These are phyloP conservation scores for Lucilia cuprina DNA, from an alignment of 1,140 invertebrate species.

Conservation along the genomic window DNA sequence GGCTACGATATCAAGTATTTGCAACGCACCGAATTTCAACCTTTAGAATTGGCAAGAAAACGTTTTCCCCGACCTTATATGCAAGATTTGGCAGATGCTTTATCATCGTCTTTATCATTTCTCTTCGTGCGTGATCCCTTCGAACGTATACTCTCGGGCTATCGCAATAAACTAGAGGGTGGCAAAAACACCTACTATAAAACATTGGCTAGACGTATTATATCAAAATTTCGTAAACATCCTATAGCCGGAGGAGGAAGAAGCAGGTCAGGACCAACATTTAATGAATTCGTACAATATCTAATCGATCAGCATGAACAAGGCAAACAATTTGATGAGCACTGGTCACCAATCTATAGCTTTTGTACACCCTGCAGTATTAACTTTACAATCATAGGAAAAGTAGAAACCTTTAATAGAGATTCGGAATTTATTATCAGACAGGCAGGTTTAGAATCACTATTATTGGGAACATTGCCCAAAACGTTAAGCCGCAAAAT, in stretches of 20 bases:
- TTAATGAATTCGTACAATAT: conserved; percentile 76
- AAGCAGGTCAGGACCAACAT: conserved; percentile 65
- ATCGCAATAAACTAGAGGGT: conserved; percentile 86
- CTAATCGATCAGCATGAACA: conserved; percentile 65
- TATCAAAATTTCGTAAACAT: conserved; percentile 65
- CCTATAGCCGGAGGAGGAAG: conserved; percentile 37
- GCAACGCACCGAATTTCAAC: conserved; percentile 66
- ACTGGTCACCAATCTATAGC: conserved; percentile 77
- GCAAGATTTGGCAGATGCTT: conserved; percentile 65
- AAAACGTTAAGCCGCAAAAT: conserved; percentile 65
- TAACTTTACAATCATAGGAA: conserved; percentile 70
- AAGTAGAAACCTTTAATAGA: conserved; percentile 74
- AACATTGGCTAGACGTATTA: conserved; percentile 72
- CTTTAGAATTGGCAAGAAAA: conserved; percentile 68
- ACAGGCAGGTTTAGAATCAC: conserved; percentile 67
- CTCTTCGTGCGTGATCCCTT: conserved; percentile 91
- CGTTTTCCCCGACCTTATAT: conserved; percentile 69
- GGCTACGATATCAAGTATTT: conserved; percentile 70
- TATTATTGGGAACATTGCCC: conserved; percentile 65
- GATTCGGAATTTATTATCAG: conserved; percentile 75
- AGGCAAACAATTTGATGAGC: conserved; percentile 68
- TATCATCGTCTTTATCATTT: conserved; percentile 71
- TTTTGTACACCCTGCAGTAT: conserved; percentile 79
- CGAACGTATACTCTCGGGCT: conserved; percentile 87
- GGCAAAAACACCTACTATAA: conserved; percentile 74